Percentiles rank a stretch among this genome's conserved stretches.
Conservation (phyloP, 2,888 invertebrate genomes). For the Clunio marinus region DNA sequence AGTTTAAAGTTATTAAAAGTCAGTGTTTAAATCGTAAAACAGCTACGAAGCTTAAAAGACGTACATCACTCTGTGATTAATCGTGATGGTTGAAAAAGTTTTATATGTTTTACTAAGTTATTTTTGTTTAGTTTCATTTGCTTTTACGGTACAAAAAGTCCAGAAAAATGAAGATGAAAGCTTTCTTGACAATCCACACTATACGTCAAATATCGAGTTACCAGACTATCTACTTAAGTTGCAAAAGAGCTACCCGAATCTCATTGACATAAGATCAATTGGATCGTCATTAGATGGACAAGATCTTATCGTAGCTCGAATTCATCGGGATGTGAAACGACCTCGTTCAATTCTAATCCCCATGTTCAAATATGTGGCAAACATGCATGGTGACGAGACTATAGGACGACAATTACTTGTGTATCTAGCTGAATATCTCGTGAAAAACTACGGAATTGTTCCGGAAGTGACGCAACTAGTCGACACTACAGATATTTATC, state of each 20-base stretch:
- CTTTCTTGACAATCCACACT: conserved; percentile 59
- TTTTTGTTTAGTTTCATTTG: conserved; percentile 29
- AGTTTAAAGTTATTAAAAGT: background rate
- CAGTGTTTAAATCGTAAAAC: background rate
- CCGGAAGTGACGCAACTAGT: conserved; percentile 71
- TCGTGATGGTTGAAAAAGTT: conserved; percentile 16
- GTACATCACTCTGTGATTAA: background rate
- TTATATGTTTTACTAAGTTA: conserved; percentile 29
- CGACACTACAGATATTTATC: conserved; percentile 82
- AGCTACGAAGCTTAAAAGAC: background rate
- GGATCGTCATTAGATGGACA: conserved; percentile 81
- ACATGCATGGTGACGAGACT: conserved; percentile 95
- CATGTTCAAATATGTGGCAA: conserved; percentile 90
- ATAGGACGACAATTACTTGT: conserved; percentile 81
- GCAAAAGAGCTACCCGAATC: conserved; percentile 61
- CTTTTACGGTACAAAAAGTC: conserved; percentile 25
- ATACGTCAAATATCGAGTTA: conserved; percentile 68
- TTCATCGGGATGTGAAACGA: conserved; percentile 24
- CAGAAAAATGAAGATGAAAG: conserved; percentile 52
- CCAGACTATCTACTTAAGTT: conserved; percentile 61
- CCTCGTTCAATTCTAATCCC: conserved; percentile 57
- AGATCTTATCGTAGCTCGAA: conserved; percentile 68
- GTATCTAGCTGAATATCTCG: conserved; percentile 77
- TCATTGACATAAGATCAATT: conserved; percentile 67
- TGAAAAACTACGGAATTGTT: conserved; percentile 68